phyloP scores from a whole-genome alignment of 2,797 vertebrate species.

The Sebastes cheni region DNA sequence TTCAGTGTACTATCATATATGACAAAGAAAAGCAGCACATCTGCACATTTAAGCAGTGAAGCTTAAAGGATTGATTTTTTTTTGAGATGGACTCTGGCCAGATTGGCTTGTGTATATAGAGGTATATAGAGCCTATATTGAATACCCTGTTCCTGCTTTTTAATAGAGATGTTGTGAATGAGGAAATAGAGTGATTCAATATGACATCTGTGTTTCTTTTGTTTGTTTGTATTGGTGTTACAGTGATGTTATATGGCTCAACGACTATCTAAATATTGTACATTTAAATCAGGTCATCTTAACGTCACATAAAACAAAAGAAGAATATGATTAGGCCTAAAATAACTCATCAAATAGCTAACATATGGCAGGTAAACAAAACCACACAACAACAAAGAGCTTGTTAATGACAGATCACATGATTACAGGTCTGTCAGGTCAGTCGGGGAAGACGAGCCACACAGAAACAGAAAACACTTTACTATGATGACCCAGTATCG shows the following conservation, averaged over 20 bases:
- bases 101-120: neutral
- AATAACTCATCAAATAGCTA: neutral
- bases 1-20: neutral
- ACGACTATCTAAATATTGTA: too few species aligned
- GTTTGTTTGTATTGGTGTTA: neutral
- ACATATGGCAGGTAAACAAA: neutral
- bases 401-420: conserved; percentile 43
- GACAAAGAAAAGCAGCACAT: neutral
- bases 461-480: neutral
- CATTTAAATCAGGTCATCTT: too few species aligned
- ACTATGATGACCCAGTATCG: neutral
- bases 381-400: neutral
- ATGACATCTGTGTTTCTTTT: too few species aligned
- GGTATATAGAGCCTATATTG: too few species aligned
- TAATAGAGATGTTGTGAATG: too few species aligned
- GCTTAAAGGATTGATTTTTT: neutral
- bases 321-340: too few species aligned
- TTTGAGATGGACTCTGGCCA: neutral
- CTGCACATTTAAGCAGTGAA: neutral
- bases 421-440: conserved; percentile 18
- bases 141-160: fast-evolving
- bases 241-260: neutral
- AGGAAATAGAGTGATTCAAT: too few species aligned
- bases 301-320: too few species aligned
- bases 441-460: neutral